phyloP scores from a whole-genome alignment of 1,140 invertebrate species.

The Drosophila repletoides region DNA sequence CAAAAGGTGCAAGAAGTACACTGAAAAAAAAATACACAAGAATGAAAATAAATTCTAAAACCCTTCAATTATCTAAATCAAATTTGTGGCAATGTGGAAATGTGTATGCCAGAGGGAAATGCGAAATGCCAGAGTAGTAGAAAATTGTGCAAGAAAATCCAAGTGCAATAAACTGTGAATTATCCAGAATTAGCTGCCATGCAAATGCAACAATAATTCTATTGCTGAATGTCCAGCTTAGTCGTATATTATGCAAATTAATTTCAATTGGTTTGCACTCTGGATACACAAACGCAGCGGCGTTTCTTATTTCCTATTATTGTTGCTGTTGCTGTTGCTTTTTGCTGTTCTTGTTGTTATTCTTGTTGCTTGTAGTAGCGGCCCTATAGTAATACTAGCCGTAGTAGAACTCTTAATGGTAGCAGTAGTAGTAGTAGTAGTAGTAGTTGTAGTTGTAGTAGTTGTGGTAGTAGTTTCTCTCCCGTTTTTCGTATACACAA shows the following conservation, averaged over 20 bases:
- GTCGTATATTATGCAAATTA: slow-evolving; percentile 73
- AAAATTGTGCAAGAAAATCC: slow-evolving; percentile 70
- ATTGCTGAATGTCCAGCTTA: slow-evolving; percentile 71
- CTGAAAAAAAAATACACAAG: background rate
- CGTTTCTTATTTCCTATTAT: slow-evolving; percentile 18
- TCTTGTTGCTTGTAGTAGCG: slow-evolving; percentile 48
- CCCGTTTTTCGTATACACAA: slow-evolving; percentile 64
- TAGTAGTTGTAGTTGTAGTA: slow-evolving; percentile 30
- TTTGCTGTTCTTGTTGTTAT: slow-evolving; percentile 17
- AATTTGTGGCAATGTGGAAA: background rate
- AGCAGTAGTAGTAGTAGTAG: slow-evolving; percentile 35
- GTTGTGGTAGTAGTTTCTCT: slow-evolving; percentile 34
- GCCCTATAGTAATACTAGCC: slow-evolving; percentile 6
- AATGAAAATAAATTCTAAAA: slow-evolving; percentile 7
- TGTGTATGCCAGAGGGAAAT: slow-evolving; percentile 15
- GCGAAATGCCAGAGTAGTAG: slow-evolving; percentile 8
- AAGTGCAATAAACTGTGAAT: slow-evolving; percentile 80
- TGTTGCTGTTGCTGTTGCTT: slow-evolving; percentile 5
- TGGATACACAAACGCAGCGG: slow-evolving; percentile 49
- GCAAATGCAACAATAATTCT: slow-evolving; percentile 52
- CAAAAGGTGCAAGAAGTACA: slow-evolving; percentile 7
- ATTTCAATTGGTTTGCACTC: slow-evolving; percentile 81
- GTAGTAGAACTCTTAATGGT: slow-evolving; percentile 21
- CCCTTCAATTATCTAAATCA: background rate
- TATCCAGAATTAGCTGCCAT: slow-evolving; percentile 62